Evolutionary conservation across 1,140 invertebrate species (phyloP).

Genomic region (Penaeus japonicus): DNA sequence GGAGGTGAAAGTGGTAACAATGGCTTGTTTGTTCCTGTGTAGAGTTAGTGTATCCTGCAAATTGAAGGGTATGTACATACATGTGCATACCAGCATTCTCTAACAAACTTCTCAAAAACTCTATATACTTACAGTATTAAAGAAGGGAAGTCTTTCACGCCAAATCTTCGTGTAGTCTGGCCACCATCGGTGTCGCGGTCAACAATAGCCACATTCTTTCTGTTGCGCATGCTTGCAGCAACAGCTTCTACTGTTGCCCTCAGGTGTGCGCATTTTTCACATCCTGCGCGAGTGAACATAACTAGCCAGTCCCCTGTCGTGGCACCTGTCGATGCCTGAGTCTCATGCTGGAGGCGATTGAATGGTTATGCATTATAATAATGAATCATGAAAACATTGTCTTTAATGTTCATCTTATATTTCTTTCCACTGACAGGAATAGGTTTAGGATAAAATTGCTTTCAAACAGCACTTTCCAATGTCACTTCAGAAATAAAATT

Average conservation of each 20-base stretch:
- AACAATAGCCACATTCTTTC: slow-evolving; percentile 47
- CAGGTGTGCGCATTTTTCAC: slow-evolving; percentile 21
- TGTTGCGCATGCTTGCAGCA: slow-evolving; percentile 28
- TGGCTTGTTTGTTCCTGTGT: too few relatives aligned
- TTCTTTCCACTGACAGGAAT: neutral
- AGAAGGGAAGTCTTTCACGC: slow-evolving; percentile 53
- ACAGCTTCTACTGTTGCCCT: slow-evolving; percentile 37
- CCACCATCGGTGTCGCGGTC: slow-evolving; percentile 45
- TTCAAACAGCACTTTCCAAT: neutral
- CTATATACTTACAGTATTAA: slow-evolving; percentile 47
- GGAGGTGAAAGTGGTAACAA: too few relatives aligned
- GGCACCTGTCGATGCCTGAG: slow-evolving; percentile 67
- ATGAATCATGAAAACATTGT: neutral
- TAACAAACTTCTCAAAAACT: too few relatives aligned
- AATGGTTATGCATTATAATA: neutral
- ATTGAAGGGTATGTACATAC: too few relatives aligned
- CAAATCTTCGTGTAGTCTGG: slow-evolving; percentile 52
- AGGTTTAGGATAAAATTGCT: neutral
- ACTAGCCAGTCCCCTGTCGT: slow-evolving; percentile 69
- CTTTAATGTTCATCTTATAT: neutral
- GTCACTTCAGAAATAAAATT: too few relatives aligned
- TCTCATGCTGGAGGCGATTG: slow-evolving; percentile 65
- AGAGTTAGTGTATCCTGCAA: too few relatives aligned
- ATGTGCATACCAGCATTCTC: too few relatives aligned
- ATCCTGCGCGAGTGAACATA: slow-evolving; percentile 60